Evolutionary conservation across 2,888 invertebrate species (phyloP), one percentile per base, ranked within the genome.

Genomic region (Hylaea fasciaria): DNA sequence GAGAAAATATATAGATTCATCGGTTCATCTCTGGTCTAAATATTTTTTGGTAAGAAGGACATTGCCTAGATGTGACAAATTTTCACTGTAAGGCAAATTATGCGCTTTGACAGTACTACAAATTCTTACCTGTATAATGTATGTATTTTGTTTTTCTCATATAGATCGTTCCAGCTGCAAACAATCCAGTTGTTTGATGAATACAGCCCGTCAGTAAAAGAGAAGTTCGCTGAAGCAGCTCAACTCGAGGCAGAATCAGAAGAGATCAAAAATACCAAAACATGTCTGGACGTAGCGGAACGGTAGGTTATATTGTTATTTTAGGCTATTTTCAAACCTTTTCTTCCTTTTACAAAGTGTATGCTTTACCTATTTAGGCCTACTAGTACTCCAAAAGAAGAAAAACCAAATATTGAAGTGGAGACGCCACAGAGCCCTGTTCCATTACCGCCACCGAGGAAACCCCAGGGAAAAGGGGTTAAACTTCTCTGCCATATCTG

Each of bases 361-460:
- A 11, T 43, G 13, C 7, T 5, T 41, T 16, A 10, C 7, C 2
- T 40, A 66, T 55, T 3, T 54, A 81, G 78, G 35, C 49, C 73
- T 46, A 53, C n/a, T n/a, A n/a, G n/a, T n/a, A n/a, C 72, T 32
- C 66, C 77, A 9, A 53, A 63, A 1, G 71, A 71, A 32, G 76
- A 80, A 32, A 77, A 79, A 35, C 63, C 68, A 16, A 43, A 64
- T 10, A 66, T 77, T 1, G 49, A 62, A 14, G 66, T 78, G 16
- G 90, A 91, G 66, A 78, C 78, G 0, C 89, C 90, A 0, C 90
- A 91, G 62, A 91, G 87, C 49, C 89, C 90, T 0, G 86, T 89
- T 1, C 89, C 91, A 0, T 70, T 78, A 2, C 85, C 88, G 1
- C 84, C 88, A 0, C 61, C 69, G 0, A 78, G 77, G 8, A 62